Base-by-base conservation (phyloP, 1,140 invertebrate species). In the Orius laevigatus region DNA sequence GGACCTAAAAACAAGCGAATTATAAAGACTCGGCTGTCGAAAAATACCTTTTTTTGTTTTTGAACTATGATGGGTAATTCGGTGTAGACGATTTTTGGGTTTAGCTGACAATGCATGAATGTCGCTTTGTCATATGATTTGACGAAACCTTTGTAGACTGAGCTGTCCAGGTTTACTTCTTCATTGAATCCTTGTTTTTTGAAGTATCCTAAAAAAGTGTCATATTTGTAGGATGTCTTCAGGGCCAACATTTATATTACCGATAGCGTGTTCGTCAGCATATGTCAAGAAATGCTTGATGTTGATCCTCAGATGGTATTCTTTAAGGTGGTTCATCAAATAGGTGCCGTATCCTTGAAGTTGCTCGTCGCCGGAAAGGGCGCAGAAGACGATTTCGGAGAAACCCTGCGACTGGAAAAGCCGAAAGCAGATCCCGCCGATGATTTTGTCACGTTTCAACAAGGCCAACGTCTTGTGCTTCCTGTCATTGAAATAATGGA, bases 51-150 rank as follows among this genome's bases (percentile, higher is more conserved):
- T 62, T 94, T 95, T 64, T 97, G 93, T 53, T 79, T 79, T 2
- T 87, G 70, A 35, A 97, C 82, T 12, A 95, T 83, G 5, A 78
- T 72, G 0, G 88, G 90, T 60, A 97, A 93, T 60, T 93, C 79
- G 0, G 90, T 95, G 59, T 98, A 97, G 0, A 89, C 78, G 43
- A 98, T 93, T 46, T 77, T 77, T 1, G 89, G 81, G 66, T 96
- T 91, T 0, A 97, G 66, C 63, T 95, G 85, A 64, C 95, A 98
- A 59, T 90, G 93, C 96, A 99, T 99, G 10, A 98, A 67, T 0
- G 91, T 98, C 1, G 95, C 95, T 8, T 89, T 91, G 63, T 98
- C 92, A 62, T 99, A 98, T 60, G 98, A 93, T 64, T 98, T 99
- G 34, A 98, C 97, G 60, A 90, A 97, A 1, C 93, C 90, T 55